These are phyloP conservation scores for Peribatodes rhomboidaria DNA, from an alignment of 2,888 invertebrate genomes.

Conservation along the genomic window DNA sequence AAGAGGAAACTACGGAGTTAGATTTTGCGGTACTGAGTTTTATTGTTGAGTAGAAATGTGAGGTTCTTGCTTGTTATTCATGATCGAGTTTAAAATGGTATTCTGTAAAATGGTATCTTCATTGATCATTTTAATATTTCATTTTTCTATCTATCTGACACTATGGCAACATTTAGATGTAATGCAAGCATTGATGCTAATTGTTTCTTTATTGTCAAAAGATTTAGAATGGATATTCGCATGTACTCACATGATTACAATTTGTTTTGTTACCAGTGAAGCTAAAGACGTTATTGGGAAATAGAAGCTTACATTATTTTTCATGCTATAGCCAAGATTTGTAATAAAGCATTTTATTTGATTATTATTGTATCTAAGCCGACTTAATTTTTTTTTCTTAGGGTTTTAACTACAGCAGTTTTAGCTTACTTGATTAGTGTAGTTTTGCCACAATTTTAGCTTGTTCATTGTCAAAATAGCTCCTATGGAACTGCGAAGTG, in stretches of 20 bases:
- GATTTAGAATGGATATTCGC: neutral
- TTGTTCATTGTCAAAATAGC: neutral
- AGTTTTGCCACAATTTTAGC: neutral
- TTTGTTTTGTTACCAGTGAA: neutral
- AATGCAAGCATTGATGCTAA: neutral
- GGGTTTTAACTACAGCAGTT: conserved; percentile 19
- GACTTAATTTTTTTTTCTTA: neutral
- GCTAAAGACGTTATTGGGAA: neutral
- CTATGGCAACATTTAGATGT: too few relatives aligned
- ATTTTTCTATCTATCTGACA: too few relatives aligned
- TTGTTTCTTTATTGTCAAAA: neutral
- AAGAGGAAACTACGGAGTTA: conserved; percentile 65
- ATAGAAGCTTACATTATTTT: conserved; percentile 7
- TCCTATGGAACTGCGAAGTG: neutral
- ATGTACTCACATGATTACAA: too few relatives aligned
- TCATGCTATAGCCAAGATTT: conserved; percentile 8
- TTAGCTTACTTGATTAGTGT: conserved; percentile 3
- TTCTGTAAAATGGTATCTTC: too few relatives aligned
- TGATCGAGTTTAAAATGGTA: too few relatives aligned
- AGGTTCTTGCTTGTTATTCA: conserved; percentile 2
- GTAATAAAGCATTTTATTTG: too few relatives aligned
- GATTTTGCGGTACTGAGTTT: conserved; percentile 47
- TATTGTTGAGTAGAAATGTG: conserved; percentile 19
- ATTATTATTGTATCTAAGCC: too few relatives aligned
- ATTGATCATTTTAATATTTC: too few relatives aligned